Base-by-base conservation (phyloP, 2,888 invertebrate species). In the Dryadula phaetusa region DNA sequence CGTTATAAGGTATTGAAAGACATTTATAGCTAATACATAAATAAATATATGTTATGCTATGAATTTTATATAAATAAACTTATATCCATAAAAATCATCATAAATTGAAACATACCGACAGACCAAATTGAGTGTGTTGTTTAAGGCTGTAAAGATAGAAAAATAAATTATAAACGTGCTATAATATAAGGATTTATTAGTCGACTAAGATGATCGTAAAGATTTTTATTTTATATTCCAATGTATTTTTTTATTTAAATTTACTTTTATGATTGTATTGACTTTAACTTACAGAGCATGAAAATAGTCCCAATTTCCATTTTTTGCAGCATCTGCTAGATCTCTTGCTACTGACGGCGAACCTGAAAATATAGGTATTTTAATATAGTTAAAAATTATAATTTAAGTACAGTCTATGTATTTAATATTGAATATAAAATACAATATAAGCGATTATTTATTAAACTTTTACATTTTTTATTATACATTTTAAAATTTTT, bases 231-330 rank as follows among this genome's bases (percentile, higher is more conserved):
- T n/a, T n/a, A n/a, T n/a, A n/a, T n/a, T n/a, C n/a, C n/a, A n/a
- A n/a, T n/a, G n/a, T n/a, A n/a, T n/a, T n/a, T n/a, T 47, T 20
- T 46, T 7, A 10, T 12, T 22, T 47, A 22, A 20, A 20, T 22
- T 0, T 47, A 22, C 8, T 20, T 7, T 47, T 20, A 12, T 16
- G 20, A 20, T 18, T 28, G 28, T 32, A 32, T 32, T 32, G 32
- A 32, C 14, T 64, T 22, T 8, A 49, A 74, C 81, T 76, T 71
- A 83, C 83, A 83, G 56, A 67, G 71, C 66, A 20, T 78, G 78
- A 2, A 83, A 78, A 37, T 71, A 62, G 3, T 78, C 76, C 80
- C 80, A 84, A 60, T 83, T 73, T 7, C 80, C 79, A 3, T 64
- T 64, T 0, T 76, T 77, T 0, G 79, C 83, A 12, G 79, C 78